Percentiles rank a stretch among this genome's conserved stretches.
Conservation (phyloP, 2,888 invertebrate species). For the Pycnomerus fuliginosus region DNA sequence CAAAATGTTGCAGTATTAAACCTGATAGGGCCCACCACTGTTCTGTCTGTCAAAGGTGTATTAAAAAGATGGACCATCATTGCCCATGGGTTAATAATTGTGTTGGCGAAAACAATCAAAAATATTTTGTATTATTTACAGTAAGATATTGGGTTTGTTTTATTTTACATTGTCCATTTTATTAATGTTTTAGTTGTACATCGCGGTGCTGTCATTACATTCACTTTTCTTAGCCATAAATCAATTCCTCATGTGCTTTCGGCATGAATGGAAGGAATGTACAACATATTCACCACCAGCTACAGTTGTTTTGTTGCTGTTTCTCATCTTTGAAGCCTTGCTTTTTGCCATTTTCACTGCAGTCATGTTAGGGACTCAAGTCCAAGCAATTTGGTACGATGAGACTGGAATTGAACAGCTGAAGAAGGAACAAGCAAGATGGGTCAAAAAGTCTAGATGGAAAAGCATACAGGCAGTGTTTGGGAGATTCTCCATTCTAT, state of each 20-base stretch:
- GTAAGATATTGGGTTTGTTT: constrained; percentile 65
- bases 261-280: constrained; percentile 94
- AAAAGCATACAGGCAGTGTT: constrained; percentile 96
- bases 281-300: constrained; percentile 92
- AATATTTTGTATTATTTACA: constrained; percentile 97
- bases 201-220: constrained; percentile 94
- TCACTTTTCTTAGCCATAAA: constrained; percentile 87
- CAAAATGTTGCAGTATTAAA: constrained; percentile 95
- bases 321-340: constrained; percentile 90
- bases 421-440: constrained; percentile 92
- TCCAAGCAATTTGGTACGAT: constrained; percentile 97
- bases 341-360: constrained; percentile 97
- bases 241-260: constrained; percentile 91
- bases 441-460: constrained; percentile 91
- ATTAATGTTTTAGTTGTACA: constrained; percentile 84
- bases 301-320: constrained; percentile 88
- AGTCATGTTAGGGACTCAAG: constrained; percentile 88
- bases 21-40: constrained; percentile 96
- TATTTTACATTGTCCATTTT: no score
- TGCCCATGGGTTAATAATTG: constrained; percentile 99
- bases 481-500: constrained; percentile 90
- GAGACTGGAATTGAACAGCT: constrained; percentile 98
- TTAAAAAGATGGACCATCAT: constrained; percentile 84
- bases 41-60: constrained; percentile 88
- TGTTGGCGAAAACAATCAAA: constrained; percentile 99